Percentiles rank a stretch among this genome's conserved stretches.
Conservation (phyloP, 1,140 invertebrate genomes). For the Ips nitidus region DNA sequence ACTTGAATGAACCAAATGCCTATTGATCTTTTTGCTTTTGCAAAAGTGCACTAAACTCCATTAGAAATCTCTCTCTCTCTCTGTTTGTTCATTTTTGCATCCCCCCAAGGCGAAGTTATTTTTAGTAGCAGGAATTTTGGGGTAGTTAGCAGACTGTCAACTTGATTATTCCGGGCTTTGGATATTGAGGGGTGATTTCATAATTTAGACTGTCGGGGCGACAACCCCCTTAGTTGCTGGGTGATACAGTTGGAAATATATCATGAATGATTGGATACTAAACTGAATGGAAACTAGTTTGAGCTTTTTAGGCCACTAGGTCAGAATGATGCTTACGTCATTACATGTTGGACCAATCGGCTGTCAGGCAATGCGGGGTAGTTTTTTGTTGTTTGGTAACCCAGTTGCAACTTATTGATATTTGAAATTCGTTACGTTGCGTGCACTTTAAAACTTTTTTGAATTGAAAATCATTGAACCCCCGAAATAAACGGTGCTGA, state of each 20-base stretch:
- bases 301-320: slow-evolving; percentile 7
- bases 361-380: too few relatives aligned
- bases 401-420: not conserved
- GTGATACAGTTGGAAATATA: too few relatives aligned
- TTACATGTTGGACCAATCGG: slow-evolving; percentile 2
- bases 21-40: not conserved
- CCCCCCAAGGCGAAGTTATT: not conserved
- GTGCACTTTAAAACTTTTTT: not conserved
- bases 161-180: too few relatives aligned
- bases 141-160: too few relatives aligned
- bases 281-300: not conserved
- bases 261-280: not conserved
- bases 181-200: too few relatives aligned
- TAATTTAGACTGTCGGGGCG: too few relatives aligned
- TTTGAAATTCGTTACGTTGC: not conserved
- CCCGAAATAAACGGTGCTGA: not conserved
- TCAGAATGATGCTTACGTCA: slow-evolving; percentile 1
- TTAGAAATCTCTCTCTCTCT: not conserved
- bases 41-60: not conserved
- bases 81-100: not conserved
- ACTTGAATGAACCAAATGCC: not conserved
- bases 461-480: not conserved
- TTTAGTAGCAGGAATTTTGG: too few relatives aligned
- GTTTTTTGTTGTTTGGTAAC: too few relatives aligned
- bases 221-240: too few relatives aligned